A percentile compares a stretch with the other conserved stretches of the same genome.
phyloP scores from a whole-genome alignment of 2,888 invertebrate genomes.

The Sturmia bella region DNA sequence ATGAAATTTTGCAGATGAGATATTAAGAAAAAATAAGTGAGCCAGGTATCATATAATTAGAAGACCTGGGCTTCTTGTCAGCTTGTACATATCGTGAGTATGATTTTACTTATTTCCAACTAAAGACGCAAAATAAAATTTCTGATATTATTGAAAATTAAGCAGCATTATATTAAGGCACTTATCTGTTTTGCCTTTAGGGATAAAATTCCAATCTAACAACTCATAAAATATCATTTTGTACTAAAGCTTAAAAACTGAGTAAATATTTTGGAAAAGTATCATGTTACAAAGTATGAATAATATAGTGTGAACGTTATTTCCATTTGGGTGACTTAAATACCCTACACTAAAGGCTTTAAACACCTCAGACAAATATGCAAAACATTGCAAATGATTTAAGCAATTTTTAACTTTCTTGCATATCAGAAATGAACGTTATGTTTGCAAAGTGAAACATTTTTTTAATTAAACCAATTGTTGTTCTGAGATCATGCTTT shows the following conservation, averaged over 20 bases:
- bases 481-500: too few relatives aligned
- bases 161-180: conserved; percentile 21
- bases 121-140: conserved; percentile 1
- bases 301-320: not conserved
- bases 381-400: too few relatives aligned
- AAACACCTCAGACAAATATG: too few relatives aligned
- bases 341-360: not conserved
- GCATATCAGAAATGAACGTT: too few relatives aligned
- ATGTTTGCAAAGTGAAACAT: too few relatives aligned
- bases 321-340: conserved; percentile 4
- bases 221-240: not conserved
- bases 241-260: not conserved
- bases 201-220: conserved; percentile 14
- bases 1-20: conserved; percentile 13
- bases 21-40: not conserved
- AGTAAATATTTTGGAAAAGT: conserved; percentile 19
- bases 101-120: too few relatives aligned
- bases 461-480: too few relatives aligned
- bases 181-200: not conserved
- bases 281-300: conserved; percentile 23
- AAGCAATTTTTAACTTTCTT: too few relatives aligned
- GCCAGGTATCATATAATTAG: conserved; percentile 32
- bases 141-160: conserved; percentile 23
- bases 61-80: conserved; percentile 11
- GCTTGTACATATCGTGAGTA: not conserved